phyloP scores from a whole-genome alignment of 2,113 vertebrate genomes.

The Felis catus region DNA sequence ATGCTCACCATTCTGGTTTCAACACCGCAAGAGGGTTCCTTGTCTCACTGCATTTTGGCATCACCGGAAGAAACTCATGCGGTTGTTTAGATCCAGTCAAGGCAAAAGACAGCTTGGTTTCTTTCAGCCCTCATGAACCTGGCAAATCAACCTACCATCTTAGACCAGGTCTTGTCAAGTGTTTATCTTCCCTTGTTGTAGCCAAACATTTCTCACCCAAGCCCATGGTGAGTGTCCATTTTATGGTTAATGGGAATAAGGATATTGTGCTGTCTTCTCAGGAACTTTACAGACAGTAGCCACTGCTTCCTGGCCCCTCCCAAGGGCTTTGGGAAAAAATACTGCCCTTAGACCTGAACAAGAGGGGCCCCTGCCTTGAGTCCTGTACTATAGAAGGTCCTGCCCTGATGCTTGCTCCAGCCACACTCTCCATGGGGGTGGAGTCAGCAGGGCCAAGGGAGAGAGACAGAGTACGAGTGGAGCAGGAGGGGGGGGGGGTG shows the following conservation, averaged over 20 bases:
- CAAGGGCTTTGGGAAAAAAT: neutral
- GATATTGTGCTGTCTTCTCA: neutral
- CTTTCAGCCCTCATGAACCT: neutral
- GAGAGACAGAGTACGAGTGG: too few species aligned
- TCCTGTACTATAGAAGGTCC: too few species aligned
- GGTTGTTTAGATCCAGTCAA: neutral
- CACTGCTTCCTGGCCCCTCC: neutral
- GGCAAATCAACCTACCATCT: neutral
- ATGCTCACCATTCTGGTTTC: neutral
- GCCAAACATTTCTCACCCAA: neutral
- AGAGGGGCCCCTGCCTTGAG: neutral
- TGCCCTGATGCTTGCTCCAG: neutral
- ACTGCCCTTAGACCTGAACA: neutral
- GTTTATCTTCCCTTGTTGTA: neutral
- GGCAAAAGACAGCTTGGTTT: neutral
- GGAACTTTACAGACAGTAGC: neutral
- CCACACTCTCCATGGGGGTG: neutral
- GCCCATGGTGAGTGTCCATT: neutral
- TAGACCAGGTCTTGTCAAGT: neutral
- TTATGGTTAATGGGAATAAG: neutral
- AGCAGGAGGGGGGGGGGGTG: too few species aligned
- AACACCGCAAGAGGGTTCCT: neutral
- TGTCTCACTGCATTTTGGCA: neutral
- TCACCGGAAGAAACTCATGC: neutral
- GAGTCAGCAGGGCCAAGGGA: neutral